Evolutionary conservation across 2,797 vertebrate genomes (phyloP), one percentile per base, ranked within the genome.

Genomic region (Xiphorhynchus erythropygius): DNA sequence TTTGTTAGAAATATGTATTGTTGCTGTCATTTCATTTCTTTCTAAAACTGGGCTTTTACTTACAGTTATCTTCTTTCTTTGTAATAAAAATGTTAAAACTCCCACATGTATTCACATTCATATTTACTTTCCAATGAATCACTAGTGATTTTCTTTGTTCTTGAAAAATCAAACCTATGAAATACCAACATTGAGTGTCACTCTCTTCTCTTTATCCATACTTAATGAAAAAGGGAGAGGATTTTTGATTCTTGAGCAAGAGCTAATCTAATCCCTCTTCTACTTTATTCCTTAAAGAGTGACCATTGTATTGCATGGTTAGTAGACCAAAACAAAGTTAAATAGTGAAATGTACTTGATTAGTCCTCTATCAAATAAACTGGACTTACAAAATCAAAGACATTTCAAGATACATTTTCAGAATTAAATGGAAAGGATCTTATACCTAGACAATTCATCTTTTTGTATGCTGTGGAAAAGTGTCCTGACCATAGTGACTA

Each of bases 81-180:
- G 19, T 32, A 73, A 91, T 67, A 69, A 95, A 91, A 83, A 55
- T 2, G 0, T 44, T 87, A 37, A 47, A 89, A 49, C 11, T 89
- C 42, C 14, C 42, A 63, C 5, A 9, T 70, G 30, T 71, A 11
- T 56, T 89, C 22, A 73, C n/a, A 50, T 50, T 57, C 41, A 27
- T 59, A 21, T 78, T 80, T 76, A 56, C 30, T 87, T 86, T 64
- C 50, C 24, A 56, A 50, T 23, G 8, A 53, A 89, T 68, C 25
- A 60, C 18, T 62, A 49, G 28, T 60, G 21, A 60, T 69, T 82
- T 94, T 90, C 35, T 59, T 84, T 78, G 41, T 70, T 82, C 14
- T 76, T 65, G 52, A 65, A 82, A 91, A 89, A 73, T 27, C 9
- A n/a, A 1, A 15, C 28, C 9, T 91, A 53, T 75, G 55, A 87